Percentiles rank a stretch among this genome's conserved stretches.
Conservation (phyloP, 2,797 vertebrate genomes). For the Alca torda region DNA sequence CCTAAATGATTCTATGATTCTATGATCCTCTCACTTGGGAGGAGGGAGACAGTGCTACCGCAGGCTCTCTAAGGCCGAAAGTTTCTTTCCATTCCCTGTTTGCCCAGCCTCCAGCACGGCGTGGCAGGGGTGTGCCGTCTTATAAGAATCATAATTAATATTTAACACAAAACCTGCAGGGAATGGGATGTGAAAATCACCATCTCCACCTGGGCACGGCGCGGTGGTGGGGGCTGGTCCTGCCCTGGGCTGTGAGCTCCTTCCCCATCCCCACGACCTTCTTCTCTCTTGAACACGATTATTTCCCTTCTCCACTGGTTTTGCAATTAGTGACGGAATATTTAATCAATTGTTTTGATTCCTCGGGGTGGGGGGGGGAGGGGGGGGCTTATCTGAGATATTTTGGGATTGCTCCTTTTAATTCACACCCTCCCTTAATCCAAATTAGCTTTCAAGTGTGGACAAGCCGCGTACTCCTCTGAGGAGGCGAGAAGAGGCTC, state of each 20-base stretch:
- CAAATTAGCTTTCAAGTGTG: not conserved
- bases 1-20: too few relatives aligned
- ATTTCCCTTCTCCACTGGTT: not conserved
- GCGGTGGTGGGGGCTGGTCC: not conserved
- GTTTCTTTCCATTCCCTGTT: not conserved
- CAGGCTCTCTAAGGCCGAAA: not conserved
- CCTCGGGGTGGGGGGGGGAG: too few relatives aligned
- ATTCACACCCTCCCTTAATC: not conserved
- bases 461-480: not conserved
- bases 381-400: too few relatives aligned
- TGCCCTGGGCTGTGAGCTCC: not conserved
- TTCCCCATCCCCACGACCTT: not conserved
- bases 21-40: not conserved
- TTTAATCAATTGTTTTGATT: not conserved
- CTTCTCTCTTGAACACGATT: not conserved
- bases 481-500: not conserved
- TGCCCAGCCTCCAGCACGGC: not conserved
- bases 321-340: not conserved
- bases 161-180: not conserved
- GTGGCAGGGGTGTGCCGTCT: not conserved
- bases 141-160: not conserved
- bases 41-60: not conserved
- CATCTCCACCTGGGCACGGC: fast-evolving
- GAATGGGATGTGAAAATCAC: not conserved
- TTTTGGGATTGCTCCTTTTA: not conserved